phyloP scores from a whole-genome alignment of 2,797 vertebrate genomes.

The Cynodonichthys magdalenae region DNA sequence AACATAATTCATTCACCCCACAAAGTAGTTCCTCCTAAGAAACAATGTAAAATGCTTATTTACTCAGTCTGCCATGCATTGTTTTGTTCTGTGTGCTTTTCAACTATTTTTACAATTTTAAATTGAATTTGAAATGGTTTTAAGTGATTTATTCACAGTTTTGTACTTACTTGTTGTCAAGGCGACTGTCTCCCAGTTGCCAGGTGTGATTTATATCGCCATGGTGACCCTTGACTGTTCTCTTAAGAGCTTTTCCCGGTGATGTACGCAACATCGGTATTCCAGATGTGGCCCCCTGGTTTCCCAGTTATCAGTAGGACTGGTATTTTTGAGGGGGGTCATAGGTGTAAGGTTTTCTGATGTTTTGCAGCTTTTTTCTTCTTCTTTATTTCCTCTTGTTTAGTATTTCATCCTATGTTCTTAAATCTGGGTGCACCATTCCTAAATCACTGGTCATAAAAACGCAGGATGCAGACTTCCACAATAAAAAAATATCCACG shows the following conservation, averaged over 20 bases:
- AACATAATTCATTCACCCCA: no score
- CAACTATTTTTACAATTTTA: no score
- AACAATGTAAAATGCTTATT: no score
- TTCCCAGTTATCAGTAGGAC: constrained; percentile 42
- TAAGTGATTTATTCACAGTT: no score
- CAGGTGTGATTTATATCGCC: constrained; percentile 78
- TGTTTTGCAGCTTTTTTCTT: constrained; percentile 14
- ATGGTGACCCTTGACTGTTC: constrained; percentile 75
- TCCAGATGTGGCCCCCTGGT: constrained; percentile 35
- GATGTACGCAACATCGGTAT: constrained; percentile 48
- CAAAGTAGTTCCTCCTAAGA: no score
- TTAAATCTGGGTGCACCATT: constrained; percentile 1
- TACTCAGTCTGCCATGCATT: no score
- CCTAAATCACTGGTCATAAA: not conserved
- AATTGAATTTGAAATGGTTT: no score
- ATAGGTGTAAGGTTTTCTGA: not conserved
- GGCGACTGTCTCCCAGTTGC: constrained; percentile 73
- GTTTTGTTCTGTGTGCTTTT: no score
- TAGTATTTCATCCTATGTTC: not conserved
- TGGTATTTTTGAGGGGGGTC: not conserved
- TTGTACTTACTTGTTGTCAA: constrained; percentile 57
- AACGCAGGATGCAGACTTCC: not conserved
- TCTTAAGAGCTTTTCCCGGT: constrained; percentile 62
- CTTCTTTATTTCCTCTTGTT: not conserved
- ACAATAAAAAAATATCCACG: constrained; percentile 7